Base-by-base conservation (phyloP, 1,140 invertebrate genomes). In the Cyrtorhinus lividipennis region DNA sequence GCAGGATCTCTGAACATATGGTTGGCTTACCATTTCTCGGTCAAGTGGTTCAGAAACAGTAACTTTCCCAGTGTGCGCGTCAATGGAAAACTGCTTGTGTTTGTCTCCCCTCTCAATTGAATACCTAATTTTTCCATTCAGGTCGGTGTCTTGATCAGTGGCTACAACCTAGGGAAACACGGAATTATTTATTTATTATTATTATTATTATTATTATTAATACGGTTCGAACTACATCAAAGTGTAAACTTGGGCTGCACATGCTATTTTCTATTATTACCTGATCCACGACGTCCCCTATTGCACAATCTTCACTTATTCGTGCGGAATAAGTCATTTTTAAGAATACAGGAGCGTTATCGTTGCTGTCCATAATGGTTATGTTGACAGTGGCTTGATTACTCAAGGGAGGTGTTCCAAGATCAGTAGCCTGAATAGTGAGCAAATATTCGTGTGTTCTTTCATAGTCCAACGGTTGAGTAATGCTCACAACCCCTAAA, bases 331-430 rank as follows among this genome's bases (percentile, higher is more conserved):
- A 96, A 0, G 86, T 80, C 30, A 81, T 77, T 72, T 92, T 88
- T 56, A 78, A 80, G 72, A 96, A 96, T 44, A 82, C 77, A 1
- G 93, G 92, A 10, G 82, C 77, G 73, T 95, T 95, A 70, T 96
- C 93, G 71, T 96, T 96, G 67, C 86, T 84, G 74, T 96, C 93
- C 5, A 80, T 77, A 1, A 96, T 80, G 0, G 87, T 84, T 56
- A 97, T 86, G 70, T 95, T 94, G 2, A 94, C 81, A n/a, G 84
- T 84, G 1, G 89, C 88, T 65, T 88, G 83, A 71, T 89, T 90
- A 67, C 84, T 89, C 1, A 95, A 77, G 13, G 91, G 89, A 2
- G 92, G 92, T 8, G 79, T 78, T 15, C 88, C 92, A 1, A 87
- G 85, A 72, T 98, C 95, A 13, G 87, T 79, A 1, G 93, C 94